Evolutionary conservation across 2,113 vertebrate genomes (phyloP), one percentile per base, ranked within the genome.

Genomic region (Eira barbara): DNA sequence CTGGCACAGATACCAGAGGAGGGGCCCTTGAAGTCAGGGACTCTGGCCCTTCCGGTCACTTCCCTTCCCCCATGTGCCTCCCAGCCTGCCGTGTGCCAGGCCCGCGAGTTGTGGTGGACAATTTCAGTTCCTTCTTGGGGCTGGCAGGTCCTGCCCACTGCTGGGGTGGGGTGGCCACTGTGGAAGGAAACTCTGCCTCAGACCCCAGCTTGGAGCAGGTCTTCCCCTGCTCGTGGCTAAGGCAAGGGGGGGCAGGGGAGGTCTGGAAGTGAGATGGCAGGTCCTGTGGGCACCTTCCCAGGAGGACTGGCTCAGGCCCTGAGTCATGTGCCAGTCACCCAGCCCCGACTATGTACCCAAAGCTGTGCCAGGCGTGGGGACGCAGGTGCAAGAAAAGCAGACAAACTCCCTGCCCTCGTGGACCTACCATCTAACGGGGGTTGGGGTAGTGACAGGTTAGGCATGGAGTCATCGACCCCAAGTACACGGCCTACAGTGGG

Each of bases 81-180:
- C 39, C 47, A 0, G 69, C 15, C 11, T 23, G 76, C 17, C 20
- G 13, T 29, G 73, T 76, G 95, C 49, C 69, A 71, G 74, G 39
- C 42, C 5, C 4, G 63, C 2, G 0, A 61, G 92, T 21, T 9
- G 94, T 18, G 45, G 82, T 23, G 4, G 71, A 31, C 23, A 17
- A 49, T 88, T 81, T 97, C 93, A 63, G 87, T 97, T 97, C 95
- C 88, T 59, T n/a, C 57, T 67, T 82, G 65, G 59, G 59, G 92
- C 42, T 55, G 34, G 36, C 34, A 39, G 67, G 52, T 12, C 7
- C 59, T 74, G 61, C 80, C 74, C 55, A 31, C 39, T 45, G 13
- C 15, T 39, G 11, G 76, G 89, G 80, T 39, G 27, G 55, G 65
- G 86, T 23, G 7, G 67, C 79, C 59, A 3, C 45, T 0, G 65